A percentile compares a stretch with the other conserved stretches of the same genome.
These are phyloP conservation scores for Tragelaphus imberbis DNA, from an alignment of 2,113 vertebrate species.

Conservation along the genomic window DNA sequence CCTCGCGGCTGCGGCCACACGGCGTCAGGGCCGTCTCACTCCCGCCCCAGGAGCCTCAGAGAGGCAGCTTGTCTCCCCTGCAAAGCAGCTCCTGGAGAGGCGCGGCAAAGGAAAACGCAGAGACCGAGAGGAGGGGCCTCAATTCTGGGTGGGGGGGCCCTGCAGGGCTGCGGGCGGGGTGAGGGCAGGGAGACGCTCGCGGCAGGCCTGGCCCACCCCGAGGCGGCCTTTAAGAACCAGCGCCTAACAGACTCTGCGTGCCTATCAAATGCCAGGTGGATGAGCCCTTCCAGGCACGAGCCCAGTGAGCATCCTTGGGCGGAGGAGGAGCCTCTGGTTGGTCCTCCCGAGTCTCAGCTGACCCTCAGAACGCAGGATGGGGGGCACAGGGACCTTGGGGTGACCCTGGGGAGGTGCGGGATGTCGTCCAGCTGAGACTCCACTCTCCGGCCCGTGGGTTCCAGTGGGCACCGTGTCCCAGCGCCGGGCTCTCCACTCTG, in stretches of 20 bases:
- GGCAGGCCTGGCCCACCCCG: rapidly evolving
- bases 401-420: rapidly evolving
- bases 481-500: rapidly evolving
- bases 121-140: background rate
- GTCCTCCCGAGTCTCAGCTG: background rate
- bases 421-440: rapidly evolving
- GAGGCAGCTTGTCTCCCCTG: rapidly evolving
- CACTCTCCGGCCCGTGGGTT: rapidly evolving
- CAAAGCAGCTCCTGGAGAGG: background rate
- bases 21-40: rapidly evolving
- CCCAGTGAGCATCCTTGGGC: background rate
- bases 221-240: too few species aligned
- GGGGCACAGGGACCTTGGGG: background rate
- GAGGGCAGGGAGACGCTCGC: rapidly evolving
- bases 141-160: rapidly evolving
- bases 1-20: background rate
- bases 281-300: rapidly evolving
- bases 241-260: rapidly evolving
- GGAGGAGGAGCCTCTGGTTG: background rate
- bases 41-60: rapidly evolving
- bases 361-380: rapidly evolving
- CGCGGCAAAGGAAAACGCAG: rapidly evolving
- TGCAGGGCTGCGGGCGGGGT: rapidly evolving
- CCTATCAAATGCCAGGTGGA: rapidly evolving
- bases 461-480: rapidly evolving